Percentiles rank a stretch among this genome's conserved stretches.
Conservation (phyloP, 2,888 invertebrate genomes). For the Incurvaria masculella region DNA sequence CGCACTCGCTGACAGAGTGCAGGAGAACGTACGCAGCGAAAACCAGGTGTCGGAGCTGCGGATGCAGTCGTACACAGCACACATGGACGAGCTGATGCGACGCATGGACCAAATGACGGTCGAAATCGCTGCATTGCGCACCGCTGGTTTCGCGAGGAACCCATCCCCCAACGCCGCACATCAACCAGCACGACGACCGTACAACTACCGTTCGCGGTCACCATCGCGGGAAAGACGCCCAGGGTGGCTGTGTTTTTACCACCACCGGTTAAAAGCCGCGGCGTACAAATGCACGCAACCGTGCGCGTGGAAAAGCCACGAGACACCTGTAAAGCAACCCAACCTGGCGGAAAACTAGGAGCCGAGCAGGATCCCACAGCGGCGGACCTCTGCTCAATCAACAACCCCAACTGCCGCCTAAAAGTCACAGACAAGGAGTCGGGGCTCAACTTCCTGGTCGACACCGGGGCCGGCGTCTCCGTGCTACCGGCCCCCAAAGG, state of each 20-base stretch:
- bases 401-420: conserved; percentile 10
- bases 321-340: no score
- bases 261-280: not conserved
- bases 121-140: not conserved
- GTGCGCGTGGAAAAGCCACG: not conserved
- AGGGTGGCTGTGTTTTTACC: not conserved
- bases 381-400: conserved; percentile 11
- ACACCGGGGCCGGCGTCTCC: conserved; percentile 10
- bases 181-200: conserved; percentile 4
- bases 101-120: not conserved
- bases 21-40: not conserved
- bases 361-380: conserved; percentile 3
- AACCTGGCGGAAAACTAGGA: conserved; percentile 2
- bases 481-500: no score
- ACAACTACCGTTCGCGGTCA: conserved; percentile 9
- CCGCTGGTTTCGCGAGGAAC: no score
- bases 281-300: not conserved
- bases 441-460: conserved; percentile 9
- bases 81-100: not conserved
- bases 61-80: no score
- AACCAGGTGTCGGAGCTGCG: no score
- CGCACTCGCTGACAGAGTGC: not conserved
- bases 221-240: not conserved
- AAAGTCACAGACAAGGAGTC: conserved; percentile 11
- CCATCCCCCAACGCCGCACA: no score